phyloP scores from a whole-genome alignment of 2,113 vertebrate species.

The Octodon degus region DNA sequence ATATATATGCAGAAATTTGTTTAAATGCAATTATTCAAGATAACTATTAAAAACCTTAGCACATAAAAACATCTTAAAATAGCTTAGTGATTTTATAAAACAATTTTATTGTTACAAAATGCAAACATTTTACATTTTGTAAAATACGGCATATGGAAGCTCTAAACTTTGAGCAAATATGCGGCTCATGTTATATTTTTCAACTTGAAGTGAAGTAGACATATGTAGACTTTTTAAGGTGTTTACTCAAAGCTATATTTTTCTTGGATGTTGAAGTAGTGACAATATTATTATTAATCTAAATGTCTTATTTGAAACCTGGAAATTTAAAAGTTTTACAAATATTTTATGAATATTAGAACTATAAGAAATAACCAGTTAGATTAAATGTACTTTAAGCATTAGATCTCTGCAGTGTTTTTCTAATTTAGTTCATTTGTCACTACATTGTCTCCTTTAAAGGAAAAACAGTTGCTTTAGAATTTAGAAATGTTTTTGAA shows the following conservation, averaged over 20 bases:
- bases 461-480: conserved; percentile 27
- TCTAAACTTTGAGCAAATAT: conserved; percentile 26
- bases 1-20: neutral
- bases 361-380: neutral
- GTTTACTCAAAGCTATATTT: conserved; percentile 4
- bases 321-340: conserved; percentile 6
- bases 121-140: neutral
- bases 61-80: neutral
- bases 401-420: conserved; percentile 23
- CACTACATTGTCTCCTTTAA: neutral
- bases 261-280: conserved; percentile 21
- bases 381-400: conserved; percentile 53
- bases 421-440: conserved; percentile 60
- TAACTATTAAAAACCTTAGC: neutral
- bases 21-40: neutral
- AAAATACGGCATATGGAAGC: neutral
- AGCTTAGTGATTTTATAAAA: neutral
- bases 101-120: neutral
- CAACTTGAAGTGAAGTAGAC: conserved; percentile 9
- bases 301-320: conserved; percentile 24
- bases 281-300: conserved; percentile 26
- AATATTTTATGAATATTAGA: conserved; percentile 9
- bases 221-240: neutral
- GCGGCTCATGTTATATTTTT: neutral
- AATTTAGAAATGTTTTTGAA: conserved; percentile 51